Conservation (phyloP, 1,140 invertebrate species). For the Pseudomyrmex gracilis region DNA sequence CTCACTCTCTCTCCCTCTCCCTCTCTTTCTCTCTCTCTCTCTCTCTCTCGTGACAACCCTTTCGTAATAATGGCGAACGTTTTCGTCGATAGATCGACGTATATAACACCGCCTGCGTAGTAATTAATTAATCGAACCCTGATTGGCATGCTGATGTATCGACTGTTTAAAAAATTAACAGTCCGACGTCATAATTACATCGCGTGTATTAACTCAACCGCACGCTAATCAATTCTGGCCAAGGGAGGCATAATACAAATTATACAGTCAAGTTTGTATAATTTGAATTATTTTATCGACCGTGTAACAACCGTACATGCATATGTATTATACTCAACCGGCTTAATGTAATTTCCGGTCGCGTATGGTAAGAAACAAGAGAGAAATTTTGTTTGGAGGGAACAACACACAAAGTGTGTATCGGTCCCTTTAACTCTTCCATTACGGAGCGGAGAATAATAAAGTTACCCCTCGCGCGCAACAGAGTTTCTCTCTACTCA, state of each 20-base stretch:
- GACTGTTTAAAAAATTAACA: constrained; percentile 54
- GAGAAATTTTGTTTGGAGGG: constrained; percentile 32
- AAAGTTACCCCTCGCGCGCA: not conserved
- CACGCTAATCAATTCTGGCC: constrained; percentile 41
- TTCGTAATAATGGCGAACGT: constrained; percentile 40
- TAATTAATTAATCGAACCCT: constrained; percentile 55
- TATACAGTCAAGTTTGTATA: constrained; percentile 40
- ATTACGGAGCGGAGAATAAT: constrained; percentile 20
- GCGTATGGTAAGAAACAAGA: constrained; percentile 37
- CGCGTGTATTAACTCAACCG: constrained; percentile 38
- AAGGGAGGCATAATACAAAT: constrained; percentile 25
- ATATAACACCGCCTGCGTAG: constrained; percentile 17
- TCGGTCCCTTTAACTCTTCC: constrained; percentile 32
- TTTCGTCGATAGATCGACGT: constrained; percentile 29
- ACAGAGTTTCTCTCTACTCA: not conserved
- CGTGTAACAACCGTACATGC: constrained; percentile 23
- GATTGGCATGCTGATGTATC: constrained; percentile 49
- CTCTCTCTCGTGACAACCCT: constrained; percentile 18
- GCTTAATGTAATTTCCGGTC: constrained; percentile 45
- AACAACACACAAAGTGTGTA: constrained; percentile 6
- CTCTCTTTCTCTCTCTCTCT: not conserved
- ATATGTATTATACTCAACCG: not conserved
- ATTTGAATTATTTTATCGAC: constrained; percentile 49
- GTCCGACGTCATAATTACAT: constrained; percentile 47
- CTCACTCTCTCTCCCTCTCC: not conserved